Conservation (phyloP, 2,888 invertebrate genomes). For the Carpatolechia fugitivella region DNA sequence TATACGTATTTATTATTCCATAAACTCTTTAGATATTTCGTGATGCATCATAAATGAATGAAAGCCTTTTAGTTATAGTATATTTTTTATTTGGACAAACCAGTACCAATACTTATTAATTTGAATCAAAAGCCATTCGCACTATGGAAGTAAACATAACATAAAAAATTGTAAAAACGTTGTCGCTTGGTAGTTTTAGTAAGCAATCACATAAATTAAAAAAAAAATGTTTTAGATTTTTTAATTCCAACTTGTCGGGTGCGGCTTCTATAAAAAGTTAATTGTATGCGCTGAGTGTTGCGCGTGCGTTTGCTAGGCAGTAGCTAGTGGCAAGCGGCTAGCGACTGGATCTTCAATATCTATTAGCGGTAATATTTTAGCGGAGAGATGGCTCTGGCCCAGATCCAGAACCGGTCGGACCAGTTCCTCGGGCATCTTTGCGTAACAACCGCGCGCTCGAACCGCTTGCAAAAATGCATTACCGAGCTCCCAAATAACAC, state of each 20-base stretch:
- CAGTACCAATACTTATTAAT: too few species aligned
- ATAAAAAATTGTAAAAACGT: too few species aligned
- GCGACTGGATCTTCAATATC: conserved; percentile 60
- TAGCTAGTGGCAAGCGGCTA: conserved; percentile 28
- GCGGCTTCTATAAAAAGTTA: conserved; percentile 33
- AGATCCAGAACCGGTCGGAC: conserved; percentile 71
- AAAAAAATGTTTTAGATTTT: too few species aligned
- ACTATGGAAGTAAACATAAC: too few species aligned
- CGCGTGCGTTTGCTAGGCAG: conserved; percentile 26
- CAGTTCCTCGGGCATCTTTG: conserved; percentile 71
- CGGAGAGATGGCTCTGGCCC: conserved; percentile 74
- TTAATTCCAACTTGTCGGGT: conserved; percentile 21
- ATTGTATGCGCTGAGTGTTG: conserved; percentile 36
- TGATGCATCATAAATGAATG: too few species aligned
- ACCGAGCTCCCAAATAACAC: conserved; percentile 63
- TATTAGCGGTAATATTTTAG: conserved; percentile 73
- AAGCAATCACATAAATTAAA: too few species aligned
- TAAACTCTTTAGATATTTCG: too few species aligned
- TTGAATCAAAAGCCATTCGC: too few species aligned
- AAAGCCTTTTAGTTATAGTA: too few species aligned
- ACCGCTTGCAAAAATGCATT: conserved; percentile 72
- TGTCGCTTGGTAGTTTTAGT: too few species aligned
- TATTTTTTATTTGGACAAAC: too few species aligned
- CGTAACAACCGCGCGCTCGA: conserved; percentile 54
- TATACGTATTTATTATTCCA: too few species aligned